Evolutionary conservation across 2,797 vertebrate genomes (phyloP), one percentile per base, ranked within the genome.

Genomic region (Enteromius afrohamiltoni): DNA sequence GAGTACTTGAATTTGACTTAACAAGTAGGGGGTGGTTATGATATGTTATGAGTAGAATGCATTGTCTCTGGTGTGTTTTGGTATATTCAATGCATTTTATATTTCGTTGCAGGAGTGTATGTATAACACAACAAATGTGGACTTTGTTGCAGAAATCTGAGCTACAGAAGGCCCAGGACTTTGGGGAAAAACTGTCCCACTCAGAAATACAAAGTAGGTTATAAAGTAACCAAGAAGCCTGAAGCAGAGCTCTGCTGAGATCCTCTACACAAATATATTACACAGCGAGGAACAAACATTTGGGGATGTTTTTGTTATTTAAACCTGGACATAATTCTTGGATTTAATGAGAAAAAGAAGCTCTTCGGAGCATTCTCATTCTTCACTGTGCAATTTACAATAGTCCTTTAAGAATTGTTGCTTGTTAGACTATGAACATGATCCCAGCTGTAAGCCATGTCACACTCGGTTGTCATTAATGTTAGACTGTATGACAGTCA

Each of bases 191-290:
- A 45, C 37, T 71, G 68, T 62, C 23, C 79, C 37, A 34, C 37
- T 80, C 67, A 71, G 51, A 62, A 71, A 71, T 80, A 34, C 62
- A 60, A 80, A 71, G 67, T 80, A 80, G 68, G 79, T 80, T 80
- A 80, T 60, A 62, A 80, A 71, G 37, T 60, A 70, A 47, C 23
- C 23, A 71, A 62, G 53, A 80, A 3, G 23, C 53, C 64, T 34
- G 53, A 69, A 80, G 64, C 65, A 69, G 34, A 42, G 51, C 67
- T 71, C 37, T 45, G 17, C 37, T 70, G 6, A 45, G 26, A 80
- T 60, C 17, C 17, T 14, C 23, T 26, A 58, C 10, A 11, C 64
- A 69, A 65, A 62, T 17, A 55, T 37, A 0, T 0, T n/a, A 7
- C 8, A 37, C 4, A 29, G 17, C 26, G 29, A 17, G 14, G n/a